Percentiles rank a stretch among this genome's conserved stretches.
These are phyloP conservation scores for Heliothis peltigera DNA, from an alignment of 2,888 invertebrate species.

Conservation along the genomic window DNA sequence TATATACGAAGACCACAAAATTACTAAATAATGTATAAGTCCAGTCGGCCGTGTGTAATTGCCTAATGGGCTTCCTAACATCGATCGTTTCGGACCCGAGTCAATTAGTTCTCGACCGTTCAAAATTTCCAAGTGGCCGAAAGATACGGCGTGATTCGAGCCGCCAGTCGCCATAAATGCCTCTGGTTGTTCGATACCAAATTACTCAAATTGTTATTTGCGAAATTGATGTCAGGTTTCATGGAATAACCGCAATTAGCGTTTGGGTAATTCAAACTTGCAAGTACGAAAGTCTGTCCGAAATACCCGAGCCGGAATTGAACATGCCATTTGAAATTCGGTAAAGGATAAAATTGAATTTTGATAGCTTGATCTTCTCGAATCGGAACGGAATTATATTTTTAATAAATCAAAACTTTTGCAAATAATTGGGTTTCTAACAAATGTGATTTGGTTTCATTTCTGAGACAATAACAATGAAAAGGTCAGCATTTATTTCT, in stretches of 20 bases:
- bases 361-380: conserved; percentile 37
- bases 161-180: conserved; percentile 44
- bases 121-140: conserved; percentile 56
- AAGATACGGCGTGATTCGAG: conserved; percentile 55
- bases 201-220: conserved; percentile 75
- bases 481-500: conserved; percentile 24
- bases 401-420: conserved; percentile 24
- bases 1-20: conserved; percentile 17
- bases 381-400: conserved; percentile 22
- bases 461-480: conserved; percentile 28
- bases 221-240: conserved; percentile 72
- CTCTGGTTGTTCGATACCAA: conserved; percentile 62
- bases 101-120: conserved; percentile 57
- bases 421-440: conserved; percentile 32
- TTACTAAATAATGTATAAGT: conserved; percentile 36
- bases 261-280: conserved; percentile 67
- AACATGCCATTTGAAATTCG: conserved; percentile 45
- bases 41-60: conserved; percentile 50
- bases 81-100: conserved; percentile 48
- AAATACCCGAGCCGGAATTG: conserved; percentile 50
- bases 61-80: conserved; percentile 55
- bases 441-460: conserved; percentile 20
- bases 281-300: conserved; percentile 60
- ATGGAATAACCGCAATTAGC: conserved; percentile 69
- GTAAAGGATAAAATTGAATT: conserved; percentile 38